phyloP scores from a whole-genome alignment of 2,888 invertebrate species.

The Charanyca ferruginea region DNA sequence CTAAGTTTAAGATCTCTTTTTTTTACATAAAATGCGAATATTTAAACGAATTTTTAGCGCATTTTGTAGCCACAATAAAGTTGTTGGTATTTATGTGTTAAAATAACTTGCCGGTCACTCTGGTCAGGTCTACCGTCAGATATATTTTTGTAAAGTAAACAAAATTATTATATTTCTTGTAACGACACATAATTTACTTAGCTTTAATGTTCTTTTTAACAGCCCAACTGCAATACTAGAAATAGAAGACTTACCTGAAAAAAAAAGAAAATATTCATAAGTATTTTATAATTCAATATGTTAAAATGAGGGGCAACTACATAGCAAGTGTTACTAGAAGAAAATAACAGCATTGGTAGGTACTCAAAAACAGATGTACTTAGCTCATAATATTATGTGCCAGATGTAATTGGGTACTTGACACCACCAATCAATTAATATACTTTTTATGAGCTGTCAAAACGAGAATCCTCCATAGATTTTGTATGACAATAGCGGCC shows the following conservation, averaged over 20 bases:
- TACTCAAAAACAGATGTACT: not conserved
- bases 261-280: conserved; percentile 9
- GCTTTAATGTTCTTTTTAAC: not conserved
- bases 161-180: too few species aligned
- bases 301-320: not conserved
- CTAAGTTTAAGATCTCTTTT: not conserved
- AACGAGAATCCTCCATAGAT: too few species aligned
- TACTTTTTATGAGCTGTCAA: too few species aligned
- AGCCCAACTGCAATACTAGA: not conserved
- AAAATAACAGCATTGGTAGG: too few species aligned
- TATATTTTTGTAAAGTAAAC: too few species aligned
- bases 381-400: too few species aligned
- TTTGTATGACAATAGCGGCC: too few species aligned
- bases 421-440: too few species aligned
- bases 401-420: too few species aligned
- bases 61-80: conserved; percentile 3
- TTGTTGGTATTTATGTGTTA: conserved; percentile 1
- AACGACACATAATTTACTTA: conserved; percentile 22
- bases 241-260: conserved; percentile 45
- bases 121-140: too few species aligned
- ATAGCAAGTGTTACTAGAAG: not conserved
- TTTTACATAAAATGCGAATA: not conserved
- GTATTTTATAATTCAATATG: not conserved
- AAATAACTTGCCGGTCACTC: not conserved
- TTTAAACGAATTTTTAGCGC: not conserved